These are phyloP conservation scores for Lepidurus packardi DNA, from an alignment of 1,140 invertebrate species.

Conservation along the genomic window DNA sequence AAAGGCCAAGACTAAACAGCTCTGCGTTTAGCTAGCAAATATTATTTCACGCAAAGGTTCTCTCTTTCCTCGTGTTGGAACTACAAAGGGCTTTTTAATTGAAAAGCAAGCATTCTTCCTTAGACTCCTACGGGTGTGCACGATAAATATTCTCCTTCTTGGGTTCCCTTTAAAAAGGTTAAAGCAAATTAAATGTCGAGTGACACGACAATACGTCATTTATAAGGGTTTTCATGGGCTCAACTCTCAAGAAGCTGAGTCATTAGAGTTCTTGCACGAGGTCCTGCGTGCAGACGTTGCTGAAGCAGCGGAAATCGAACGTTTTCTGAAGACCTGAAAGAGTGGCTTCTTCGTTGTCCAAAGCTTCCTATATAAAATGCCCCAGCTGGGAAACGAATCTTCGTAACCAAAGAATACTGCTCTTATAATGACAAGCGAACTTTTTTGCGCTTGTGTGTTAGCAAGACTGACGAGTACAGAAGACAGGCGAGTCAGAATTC, in stretches of 20 bases:
- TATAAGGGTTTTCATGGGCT: neutral
- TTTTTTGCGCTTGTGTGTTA: neutral
- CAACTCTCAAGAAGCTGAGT: constrained; percentile 21
- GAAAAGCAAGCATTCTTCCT: constrained; percentile 7
- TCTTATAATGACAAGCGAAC: neutral
- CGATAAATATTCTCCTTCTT: constrained; percentile 13
- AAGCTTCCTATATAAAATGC: neutral
- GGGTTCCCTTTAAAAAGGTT: neutral
- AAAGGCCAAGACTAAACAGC: constrained; percentile 17
- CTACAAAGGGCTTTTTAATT: constrained; percentile 20
- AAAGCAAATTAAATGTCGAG: constrained; percentile 19
- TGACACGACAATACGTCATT: constrained; percentile 21
- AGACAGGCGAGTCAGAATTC: neutral
- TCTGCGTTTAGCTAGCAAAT: constrained; percentile 3
- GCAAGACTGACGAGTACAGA: neutral
- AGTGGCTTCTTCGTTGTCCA: neutral
- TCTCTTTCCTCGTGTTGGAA: neutral
- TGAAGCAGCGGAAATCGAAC: neutral
- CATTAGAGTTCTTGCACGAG: neutral
- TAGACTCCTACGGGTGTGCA: constrained; percentile 1
- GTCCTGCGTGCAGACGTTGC: constrained; percentile 10
- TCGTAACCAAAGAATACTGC: neutral
- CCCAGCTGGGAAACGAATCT: neutral
- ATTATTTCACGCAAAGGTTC: constrained; percentile 6
- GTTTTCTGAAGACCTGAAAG: neutral